Conservation (phyloP, 2,888 invertebrate genomes). For the Apocheima hispidaria region DNA sequence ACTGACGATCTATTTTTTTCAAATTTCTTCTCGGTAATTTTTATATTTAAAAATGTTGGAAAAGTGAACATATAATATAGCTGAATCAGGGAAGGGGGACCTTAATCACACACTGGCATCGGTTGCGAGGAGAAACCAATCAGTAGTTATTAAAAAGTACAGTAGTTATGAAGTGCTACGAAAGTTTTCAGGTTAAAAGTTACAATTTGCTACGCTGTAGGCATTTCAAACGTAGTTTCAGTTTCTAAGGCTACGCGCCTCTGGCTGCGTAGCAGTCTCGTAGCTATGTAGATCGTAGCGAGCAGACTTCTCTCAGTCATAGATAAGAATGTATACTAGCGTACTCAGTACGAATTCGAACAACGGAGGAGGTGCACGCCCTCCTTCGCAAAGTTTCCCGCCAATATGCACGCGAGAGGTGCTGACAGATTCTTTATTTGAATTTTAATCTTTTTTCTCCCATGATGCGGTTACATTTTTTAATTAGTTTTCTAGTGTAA, state of each 20-base stretch:
- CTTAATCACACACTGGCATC: no score
- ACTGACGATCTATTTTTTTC: no score
- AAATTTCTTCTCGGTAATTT: no score
- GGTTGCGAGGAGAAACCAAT: no score
- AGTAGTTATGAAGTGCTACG: not conserved
- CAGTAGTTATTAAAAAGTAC: no score
- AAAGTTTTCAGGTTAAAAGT: not conserved
- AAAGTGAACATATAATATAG: no score
- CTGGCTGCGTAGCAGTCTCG: conserved; percentile 9
- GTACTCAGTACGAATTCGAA: conserved; percentile 60
- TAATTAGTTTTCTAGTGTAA: conserved; percentile 3
- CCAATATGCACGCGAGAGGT: conserved; percentile 77
- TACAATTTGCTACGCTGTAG: not conserved
- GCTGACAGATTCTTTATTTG: conserved; percentile 39
- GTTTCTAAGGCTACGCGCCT: not conserved
- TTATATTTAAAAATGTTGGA: no score
- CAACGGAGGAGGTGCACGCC: conserved; percentile 64
- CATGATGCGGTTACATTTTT: not conserved
- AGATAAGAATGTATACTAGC: no score
- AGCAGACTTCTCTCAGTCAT: conserved; percentile 40
- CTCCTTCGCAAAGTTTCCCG: conserved; percentile 62
- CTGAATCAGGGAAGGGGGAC: no score
- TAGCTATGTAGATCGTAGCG: conserved; percentile 22
- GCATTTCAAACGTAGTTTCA: not conserved
- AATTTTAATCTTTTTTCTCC: conserved; percentile 18